Evolutionary conservation across 2,888 invertebrate genomes (phyloP).

Genomic region (Himalopsyche anomala): DNA sequence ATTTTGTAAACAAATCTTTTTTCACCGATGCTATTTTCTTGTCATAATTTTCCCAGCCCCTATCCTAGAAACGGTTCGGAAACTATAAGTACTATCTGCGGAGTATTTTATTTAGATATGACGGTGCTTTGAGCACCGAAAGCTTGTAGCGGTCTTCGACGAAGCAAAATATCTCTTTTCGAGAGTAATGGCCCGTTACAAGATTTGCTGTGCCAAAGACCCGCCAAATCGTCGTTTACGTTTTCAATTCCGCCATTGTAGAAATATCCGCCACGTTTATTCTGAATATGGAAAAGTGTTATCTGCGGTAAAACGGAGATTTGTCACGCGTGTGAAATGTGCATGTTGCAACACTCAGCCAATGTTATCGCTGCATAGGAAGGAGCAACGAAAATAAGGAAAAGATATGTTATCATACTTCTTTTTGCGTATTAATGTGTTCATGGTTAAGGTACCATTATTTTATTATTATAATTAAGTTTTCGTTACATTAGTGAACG

Average conservation of each 20-base stretch:
- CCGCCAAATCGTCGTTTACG: conserved; percentile 55
- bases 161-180: conserved; percentile 44
- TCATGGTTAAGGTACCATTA: too few species aligned
- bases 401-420: too few species aligned
- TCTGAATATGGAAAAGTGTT: not conserved
- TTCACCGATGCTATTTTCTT: too few species aligned
- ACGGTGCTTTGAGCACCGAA: not conserved
- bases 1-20: too few species aligned
- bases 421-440: too few species aligned
- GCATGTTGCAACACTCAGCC: conserved; percentile 23
- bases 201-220: conserved; percentile 47
- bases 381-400: too few species aligned
- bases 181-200: conserved; percentile 50
- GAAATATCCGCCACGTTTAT: not conserved
- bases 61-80: not conserved
- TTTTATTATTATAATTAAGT: too few species aligned
- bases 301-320: not conserved
- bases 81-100: not conserved
- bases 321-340: conserved; percentile 6
- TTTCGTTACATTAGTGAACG: too few species aligned
- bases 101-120: conserved; percentile 57
- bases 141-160: conserved; percentile 18
- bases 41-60: not conserved
- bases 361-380: too few species aligned
- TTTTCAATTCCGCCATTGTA: conserved; percentile 48